Conservation (phyloP, 1,140 invertebrate species). For the Sycophaga agraensis region DNA sequence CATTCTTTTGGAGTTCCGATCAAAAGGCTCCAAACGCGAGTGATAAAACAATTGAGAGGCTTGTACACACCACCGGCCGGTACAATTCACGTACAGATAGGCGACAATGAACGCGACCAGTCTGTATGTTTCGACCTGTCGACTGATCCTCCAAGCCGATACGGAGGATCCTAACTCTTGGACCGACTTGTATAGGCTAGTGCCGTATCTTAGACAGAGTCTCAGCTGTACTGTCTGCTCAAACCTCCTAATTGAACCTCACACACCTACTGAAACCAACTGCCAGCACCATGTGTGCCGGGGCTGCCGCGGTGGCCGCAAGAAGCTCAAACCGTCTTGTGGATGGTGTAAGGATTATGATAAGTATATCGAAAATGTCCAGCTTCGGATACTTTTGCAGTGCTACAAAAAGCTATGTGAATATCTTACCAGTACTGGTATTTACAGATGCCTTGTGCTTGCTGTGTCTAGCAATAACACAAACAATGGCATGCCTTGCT, state of each 20-base stretch:
- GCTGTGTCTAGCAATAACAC: constrained; percentile 58
- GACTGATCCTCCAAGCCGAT: constrained; percentile 73
- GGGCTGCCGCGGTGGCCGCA: constrained; percentile 79
- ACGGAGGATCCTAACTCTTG: constrained; percentile 70
- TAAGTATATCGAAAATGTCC: constrained; percentile 80
- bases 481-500: constrained; percentile 38
- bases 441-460: constrained; percentile 65
- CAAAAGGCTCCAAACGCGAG: not conserved
- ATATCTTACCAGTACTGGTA: constrained; percentile 72
- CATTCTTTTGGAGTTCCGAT: not conserved
- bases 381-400: constrained; percentile 76
- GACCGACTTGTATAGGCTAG: constrained; percentile 77
- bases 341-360: constrained; percentile 82
- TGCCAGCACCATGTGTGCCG: constrained; percentile 88
- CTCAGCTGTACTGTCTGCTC: constrained; percentile 87
- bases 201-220: constrained; percentile 82
- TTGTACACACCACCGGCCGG: not conserved
- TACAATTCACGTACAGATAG: not conserved
- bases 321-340: constrained; percentile 81
- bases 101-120: constrained; percentile 77
- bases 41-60: not conserved
- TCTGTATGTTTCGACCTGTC: constrained; percentile 81
- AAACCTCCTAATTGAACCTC: constrained; percentile 78
- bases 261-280: constrained; percentile 74
- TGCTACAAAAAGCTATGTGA: constrained; percentile 88